Evolutionary conservation across 1,140 invertebrate genomes (phyloP).

Genomic region (Neodiprion lecontei): DNA sequence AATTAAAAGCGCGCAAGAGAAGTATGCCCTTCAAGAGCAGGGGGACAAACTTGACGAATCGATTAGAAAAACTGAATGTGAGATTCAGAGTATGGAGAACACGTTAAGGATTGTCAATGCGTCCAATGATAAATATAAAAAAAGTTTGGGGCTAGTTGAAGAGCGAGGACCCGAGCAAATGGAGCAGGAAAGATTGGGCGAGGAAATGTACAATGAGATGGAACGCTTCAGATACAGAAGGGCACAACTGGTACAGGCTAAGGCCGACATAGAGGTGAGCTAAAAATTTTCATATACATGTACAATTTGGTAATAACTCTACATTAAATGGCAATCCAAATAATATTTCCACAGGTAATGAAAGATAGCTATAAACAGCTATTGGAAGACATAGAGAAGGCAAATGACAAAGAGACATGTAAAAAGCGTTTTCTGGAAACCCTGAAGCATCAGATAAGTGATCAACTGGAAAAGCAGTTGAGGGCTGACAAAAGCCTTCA

Average conservation of each 20-base stretch:
- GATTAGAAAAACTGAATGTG: conserved; percentile 71
- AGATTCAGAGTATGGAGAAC: conserved; percentile 78
- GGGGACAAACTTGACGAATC: conserved; percentile 74
- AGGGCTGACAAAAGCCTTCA: conserved; percentile 49
- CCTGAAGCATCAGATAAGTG: conserved; percentile 47
- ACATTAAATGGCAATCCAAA: no score
- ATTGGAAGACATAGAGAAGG: conserved; percentile 37
- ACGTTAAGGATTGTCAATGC: conserved; percentile 72
- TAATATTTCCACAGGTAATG: conserved; percentile 35
- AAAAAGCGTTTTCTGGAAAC: conserved; percentile 38
- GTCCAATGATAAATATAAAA: conserved; percentile 70
- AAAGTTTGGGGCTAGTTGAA: conserved; percentile 61
- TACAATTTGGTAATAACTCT: no score
- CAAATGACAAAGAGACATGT: conserved; percentile 44
- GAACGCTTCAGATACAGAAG: conserved; percentile 35
- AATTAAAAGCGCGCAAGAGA: conserved; percentile 74
- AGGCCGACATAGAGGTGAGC: conserved; percentile 7
- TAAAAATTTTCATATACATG: conserved; percentile 25
- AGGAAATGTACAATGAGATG: conserved; percentile 58
- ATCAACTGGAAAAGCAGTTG: conserved; percentile 48
- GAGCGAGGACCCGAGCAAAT: conserved; percentile 60
- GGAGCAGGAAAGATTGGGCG: conserved; percentile 59
- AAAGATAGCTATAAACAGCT: conserved; percentile 37
- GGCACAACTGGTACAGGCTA: conserved; percentile 29
- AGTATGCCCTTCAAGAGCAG: conserved; percentile 70